These are phyloP conservation scores for Gari tellinella DNA, from an alignment of 2,888 invertebrate genomes.

Conservation along the genomic window DNA sequence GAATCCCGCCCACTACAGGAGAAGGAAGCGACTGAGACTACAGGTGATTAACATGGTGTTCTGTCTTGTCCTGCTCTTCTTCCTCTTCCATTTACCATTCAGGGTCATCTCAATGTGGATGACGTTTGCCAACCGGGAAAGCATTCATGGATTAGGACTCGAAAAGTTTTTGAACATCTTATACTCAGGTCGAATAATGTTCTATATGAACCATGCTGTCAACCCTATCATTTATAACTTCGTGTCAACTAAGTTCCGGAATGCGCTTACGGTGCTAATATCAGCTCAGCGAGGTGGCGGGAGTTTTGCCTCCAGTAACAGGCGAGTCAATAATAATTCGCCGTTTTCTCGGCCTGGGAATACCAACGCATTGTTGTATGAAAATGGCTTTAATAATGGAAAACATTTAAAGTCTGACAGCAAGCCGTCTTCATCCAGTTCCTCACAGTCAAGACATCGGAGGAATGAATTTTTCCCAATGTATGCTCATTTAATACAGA, in stretches of 20 bases:
- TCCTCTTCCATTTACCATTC: slow-evolving; percentile 70
- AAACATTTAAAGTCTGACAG: neutral
- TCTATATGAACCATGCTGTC: slow-evolving; percentile 79
- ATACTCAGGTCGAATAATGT: slow-evolving; percentile 61
- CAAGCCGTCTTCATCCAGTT: neutral
- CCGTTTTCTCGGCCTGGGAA: slow-evolving; percentile 23
- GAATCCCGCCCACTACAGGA: slow-evolving; percentile 1
- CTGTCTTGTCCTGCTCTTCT: slow-evolving; percentile 63
- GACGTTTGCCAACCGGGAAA: slow-evolving; percentile 48
- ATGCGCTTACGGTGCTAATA: slow-evolving; percentile 23
- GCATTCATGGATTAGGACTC: slow-evolving; percentile 53
- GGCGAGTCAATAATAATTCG: slow-evolving; percentile 17
- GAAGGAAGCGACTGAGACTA: slow-evolving; percentile 13
- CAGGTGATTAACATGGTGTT: slow-evolving; percentile 66
- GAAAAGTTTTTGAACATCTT: slow-evolving; percentile 63
- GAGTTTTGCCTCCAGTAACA: slow-evolving; percentile 26
- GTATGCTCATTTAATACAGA: slow-evolving; percentile 42
- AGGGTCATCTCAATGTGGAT: slow-evolving; percentile 65
- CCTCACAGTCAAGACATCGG: slow-evolving; percentile 32
- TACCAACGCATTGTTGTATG: neutral
- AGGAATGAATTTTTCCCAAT: slow-evolving; percentile 54
- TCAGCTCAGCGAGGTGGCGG: slow-evolving; percentile 12
- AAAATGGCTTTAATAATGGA: slow-evolving; percentile 11
- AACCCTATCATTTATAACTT: slow-evolving; percentile 73
- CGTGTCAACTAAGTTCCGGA: slow-evolving; percentile 55